Conservation (phyloP, 2,888 invertebrate genomes). For the Blastobasis lacticolella region DNA sequence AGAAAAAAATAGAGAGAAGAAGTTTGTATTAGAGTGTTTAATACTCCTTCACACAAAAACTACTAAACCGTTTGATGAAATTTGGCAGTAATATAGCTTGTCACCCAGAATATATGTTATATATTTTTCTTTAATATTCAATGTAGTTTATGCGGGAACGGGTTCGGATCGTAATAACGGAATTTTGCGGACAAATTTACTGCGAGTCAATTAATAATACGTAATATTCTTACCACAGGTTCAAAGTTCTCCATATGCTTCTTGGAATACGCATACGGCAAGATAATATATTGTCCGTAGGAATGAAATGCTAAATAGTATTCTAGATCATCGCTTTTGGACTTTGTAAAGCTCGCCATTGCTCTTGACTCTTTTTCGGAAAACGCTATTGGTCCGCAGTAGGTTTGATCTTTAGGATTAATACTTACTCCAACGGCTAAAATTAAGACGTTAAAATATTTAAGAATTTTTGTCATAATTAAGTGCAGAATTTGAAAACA, state of each 20-base stretch:
- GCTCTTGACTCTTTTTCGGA: constrained; percentile 67
- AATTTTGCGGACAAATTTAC: too few species aligned
- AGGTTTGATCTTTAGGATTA: constrained; percentile 23
- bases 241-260: constrained; percentile 48
- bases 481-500: too few species aligned
- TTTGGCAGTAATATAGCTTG: too few species aligned
- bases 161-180: too few species aligned
- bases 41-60: too few species aligned
- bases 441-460: not conserved
- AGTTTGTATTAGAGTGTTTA: too few species aligned
- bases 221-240: constrained; percentile 35
- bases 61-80: too few species aligned
- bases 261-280: constrained; percentile 66
- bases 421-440: constrained; percentile 34
- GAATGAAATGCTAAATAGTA: constrained; percentile 78
- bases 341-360: constrained; percentile 44
- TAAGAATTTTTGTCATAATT: too few species aligned
- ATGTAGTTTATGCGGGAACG: too few species aligned
- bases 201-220: not conserved
- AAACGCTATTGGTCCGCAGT: constrained; percentile 59
- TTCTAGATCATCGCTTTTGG: constrained; percentile 37
- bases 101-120: too few species aligned
- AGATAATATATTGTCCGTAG: constrained; percentile 75
- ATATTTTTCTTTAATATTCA: too few species aligned
- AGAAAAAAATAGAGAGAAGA: too few species aligned